These are phyloP conservation scores for Ophioninae sp. DNA, from an alignment of 2,888 invertebrate species.

Conservation along the genomic window DNA sequence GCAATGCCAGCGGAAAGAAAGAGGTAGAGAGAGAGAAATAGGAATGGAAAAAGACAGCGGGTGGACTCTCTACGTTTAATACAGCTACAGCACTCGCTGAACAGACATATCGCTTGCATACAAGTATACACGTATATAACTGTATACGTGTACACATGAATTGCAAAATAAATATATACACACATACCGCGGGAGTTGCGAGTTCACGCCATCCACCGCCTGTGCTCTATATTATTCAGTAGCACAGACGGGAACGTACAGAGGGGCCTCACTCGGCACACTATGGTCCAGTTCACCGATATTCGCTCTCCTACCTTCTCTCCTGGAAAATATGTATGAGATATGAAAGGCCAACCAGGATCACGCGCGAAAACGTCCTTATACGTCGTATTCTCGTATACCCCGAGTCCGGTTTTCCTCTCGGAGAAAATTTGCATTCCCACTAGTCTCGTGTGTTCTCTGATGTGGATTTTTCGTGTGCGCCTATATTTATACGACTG, in stretches of 20 bases:
- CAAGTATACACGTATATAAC: background rate
- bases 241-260: slow-evolving; percentile 40
- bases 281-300: slow-evolving; percentile 49
- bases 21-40: background rate
- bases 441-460: slow-evolving; percentile 29
- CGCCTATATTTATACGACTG: slow-evolving; percentile 22
- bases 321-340: slow-evolving; percentile 60
- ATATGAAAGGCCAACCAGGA: slow-evolving; percentile 58
- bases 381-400: slow-evolving; percentile 38
- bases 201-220: slow-evolving; percentile 26
- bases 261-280: slow-evolving; percentile 41
- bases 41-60: background rate
- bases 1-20: background rate
- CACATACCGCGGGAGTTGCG: slow-evolving; percentile 39
- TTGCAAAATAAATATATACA: slow-evolving; percentile 25
- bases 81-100: slow-evolving; percentile 17
- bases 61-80: slow-evolving; percentile 15
- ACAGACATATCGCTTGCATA: slow-evolving; percentile 22
- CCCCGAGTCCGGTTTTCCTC: slow-evolving; percentile 37
- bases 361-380: slow-evolving; percentile 56
- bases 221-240: slow-evolving; percentile 56
- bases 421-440: slow-evolving; percentile 57
- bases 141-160: slow-evolving; percentile 2
- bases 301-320: slow-evolving; percentile 39
- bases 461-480: background rate